Conservation (phyloP, 2,888 invertebrate species). For the Polydrusus tereticollis region DNA sequence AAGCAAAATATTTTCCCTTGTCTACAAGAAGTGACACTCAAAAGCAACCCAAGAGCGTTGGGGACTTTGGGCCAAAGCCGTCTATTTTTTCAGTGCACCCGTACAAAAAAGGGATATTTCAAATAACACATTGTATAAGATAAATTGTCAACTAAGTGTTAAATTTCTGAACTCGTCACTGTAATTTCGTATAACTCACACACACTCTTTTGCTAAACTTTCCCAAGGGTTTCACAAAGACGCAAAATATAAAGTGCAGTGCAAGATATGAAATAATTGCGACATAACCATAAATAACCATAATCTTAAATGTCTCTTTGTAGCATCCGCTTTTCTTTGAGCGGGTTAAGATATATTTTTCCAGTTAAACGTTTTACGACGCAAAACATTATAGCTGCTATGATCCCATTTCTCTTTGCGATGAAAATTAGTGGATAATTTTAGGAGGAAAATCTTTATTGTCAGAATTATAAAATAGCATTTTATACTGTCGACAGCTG, state of each 20-base stretch:
- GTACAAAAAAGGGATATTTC: too few relatives aligned
- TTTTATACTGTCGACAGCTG: background rate
- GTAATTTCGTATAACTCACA: background rate
- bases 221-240: background rate
- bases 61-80: too few relatives aligned
- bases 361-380: slow-evolving; percentile 33
- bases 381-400: slow-evolving; percentile 41
- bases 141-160: too few relatives aligned
- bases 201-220: background rate
- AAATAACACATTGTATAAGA: too few relatives aligned
- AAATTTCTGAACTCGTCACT: too few relatives aligned
- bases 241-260: slow-evolving; percentile 7
- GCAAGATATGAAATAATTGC: slow-evolving; percentile 43
- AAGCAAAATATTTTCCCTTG: too few relatives aligned
- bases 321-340: slow-evolving; percentile 41
- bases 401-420: slow-evolving; percentile 24
- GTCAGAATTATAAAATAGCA: background rate
- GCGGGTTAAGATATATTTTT: slow-evolving; percentile 43
- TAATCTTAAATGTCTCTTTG: slow-evolving; percentile 43
- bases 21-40: too few relatives aligned
- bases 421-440: slow-evolving; percentile 1
- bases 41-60: too few relatives aligned
- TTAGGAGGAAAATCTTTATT: background rate
- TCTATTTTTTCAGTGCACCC: too few relatives aligned
- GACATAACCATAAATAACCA: slow-evolving; percentile 48